Percentiles rank a stretch among this genome's conserved stretches.
phyloP scores from a whole-genome alignment of 2,113 vertebrate genomes.

The Eptesicus fuscus region DNA sequence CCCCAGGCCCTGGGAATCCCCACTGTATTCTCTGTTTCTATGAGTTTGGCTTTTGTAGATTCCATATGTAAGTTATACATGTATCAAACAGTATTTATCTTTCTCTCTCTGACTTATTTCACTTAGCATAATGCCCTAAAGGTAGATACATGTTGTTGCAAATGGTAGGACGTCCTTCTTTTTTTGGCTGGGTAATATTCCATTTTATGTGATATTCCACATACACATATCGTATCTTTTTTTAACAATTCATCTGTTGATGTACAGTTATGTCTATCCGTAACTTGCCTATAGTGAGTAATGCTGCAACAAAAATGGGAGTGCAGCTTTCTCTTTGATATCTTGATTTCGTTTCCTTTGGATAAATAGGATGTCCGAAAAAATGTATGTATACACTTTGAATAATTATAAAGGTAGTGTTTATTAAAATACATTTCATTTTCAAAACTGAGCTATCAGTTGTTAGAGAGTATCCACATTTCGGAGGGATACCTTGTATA shows the following conservation, averaged over 20 bases:
- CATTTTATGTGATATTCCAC: neutral
- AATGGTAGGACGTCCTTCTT: neutral
- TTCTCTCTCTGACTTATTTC: neutral
- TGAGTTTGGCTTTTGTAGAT: neutral
- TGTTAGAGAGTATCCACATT: too few species aligned
- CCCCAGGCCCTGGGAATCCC: neutral
- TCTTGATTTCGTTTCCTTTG: neutral
- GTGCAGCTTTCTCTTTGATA: neutral
- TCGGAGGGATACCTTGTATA: neutral
- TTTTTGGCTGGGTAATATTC: neutral
- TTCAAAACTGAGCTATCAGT: too few species aligned
- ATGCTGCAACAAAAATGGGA: neutral
- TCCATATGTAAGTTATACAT: neutral
- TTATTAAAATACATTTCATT: too few species aligned
- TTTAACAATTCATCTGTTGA: neutral
- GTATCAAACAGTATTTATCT: neutral
- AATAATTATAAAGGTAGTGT: too few species aligned
- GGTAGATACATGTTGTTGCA: neutral
- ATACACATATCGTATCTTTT: neutral
- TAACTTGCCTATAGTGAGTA: neutral
- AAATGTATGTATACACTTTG: too few species aligned
- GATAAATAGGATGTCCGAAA: neutral
- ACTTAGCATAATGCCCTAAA: neutral
- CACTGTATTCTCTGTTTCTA: neutral
- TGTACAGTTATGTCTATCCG: neutral